phyloP scores from a whole-genome alignment of 2,888 invertebrate species.

The Pseudococcus longispinus region DNA sequence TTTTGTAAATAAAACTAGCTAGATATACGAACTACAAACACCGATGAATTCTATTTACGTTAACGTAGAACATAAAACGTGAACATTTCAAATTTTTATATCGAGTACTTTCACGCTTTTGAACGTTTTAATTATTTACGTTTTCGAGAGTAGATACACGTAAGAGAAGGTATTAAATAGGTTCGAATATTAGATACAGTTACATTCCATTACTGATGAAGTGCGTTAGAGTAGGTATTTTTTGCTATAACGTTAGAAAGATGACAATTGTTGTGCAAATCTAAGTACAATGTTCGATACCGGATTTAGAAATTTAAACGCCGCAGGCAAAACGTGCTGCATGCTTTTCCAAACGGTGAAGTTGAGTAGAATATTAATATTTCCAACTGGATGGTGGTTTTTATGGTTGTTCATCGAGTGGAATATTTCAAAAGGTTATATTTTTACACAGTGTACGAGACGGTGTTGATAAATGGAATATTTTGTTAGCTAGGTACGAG shows the following conservation, averaged over 20 bases:
- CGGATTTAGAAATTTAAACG: slow-evolving; percentile 29
- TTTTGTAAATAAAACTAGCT: background rate
- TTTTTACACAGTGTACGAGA: background rate
- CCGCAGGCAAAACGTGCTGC: slow-evolving; percentile 24
- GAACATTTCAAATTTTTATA: background rate
- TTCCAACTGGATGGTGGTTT: background rate
- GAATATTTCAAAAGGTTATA: background rate
- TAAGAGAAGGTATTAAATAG: background rate
- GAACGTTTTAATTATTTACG: background rate
- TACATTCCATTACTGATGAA: background rate
- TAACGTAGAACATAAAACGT: background rate
- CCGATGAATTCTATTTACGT: background rate
- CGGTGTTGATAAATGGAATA: background rate
- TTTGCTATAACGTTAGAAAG: background rate
- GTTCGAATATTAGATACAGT: background rate
- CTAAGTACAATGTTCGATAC: slow-evolving; percentile 18
- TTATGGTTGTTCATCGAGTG: background rate
- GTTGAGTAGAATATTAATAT: slow-evolving; percentile 23
- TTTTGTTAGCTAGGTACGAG: background rate
- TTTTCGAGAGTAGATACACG: background rate
- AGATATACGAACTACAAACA: background rate
- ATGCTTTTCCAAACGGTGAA: background rate
- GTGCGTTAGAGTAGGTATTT: background rate
- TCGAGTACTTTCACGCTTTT: background rate
- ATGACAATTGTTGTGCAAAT: background rate